Conservation (phyloP, 1,140 invertebrate species). For the Brachionus plicatilis region DNA sequence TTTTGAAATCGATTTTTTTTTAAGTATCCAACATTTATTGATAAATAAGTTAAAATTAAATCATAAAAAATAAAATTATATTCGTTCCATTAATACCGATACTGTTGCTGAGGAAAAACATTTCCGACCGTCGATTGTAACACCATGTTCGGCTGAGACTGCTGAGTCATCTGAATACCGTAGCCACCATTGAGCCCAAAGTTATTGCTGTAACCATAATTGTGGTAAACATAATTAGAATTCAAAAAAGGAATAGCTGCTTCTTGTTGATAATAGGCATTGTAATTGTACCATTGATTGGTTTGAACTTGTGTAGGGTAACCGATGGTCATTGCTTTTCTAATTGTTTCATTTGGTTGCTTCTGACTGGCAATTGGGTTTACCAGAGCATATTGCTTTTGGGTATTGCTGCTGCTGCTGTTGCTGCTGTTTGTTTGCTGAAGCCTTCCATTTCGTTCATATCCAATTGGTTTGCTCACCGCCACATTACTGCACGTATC, state of each 20-base stretch:
- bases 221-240: not conserved
- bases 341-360: not conserved
- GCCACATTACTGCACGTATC: not conserved
- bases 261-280: not conserved
- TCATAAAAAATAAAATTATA: not conserved
- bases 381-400: not conserved
- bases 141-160: not conserved
- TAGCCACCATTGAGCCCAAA: not conserved
- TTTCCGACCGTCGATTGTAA: not conserved
- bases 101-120: not conserved
- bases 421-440: not conserved
- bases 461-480: slow-evolving; percentile 9
- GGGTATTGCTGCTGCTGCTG: not conserved
- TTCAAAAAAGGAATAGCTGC: not conserved
- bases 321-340: not conserved
- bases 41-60: not conserved
- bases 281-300: slow-evolving; percentile 1
- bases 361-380: not conserved
- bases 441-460: slow-evolving; percentile 14
- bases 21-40: not conserved
- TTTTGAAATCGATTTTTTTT: not conserved
- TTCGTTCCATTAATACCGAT: not conserved
- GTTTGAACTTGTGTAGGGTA: not conserved
- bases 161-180: not conserved
- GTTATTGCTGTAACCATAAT: not conserved